phyloP scores from a whole-genome alignment of 2,888 invertebrate species.

The Brachyptera risi region DNA sequence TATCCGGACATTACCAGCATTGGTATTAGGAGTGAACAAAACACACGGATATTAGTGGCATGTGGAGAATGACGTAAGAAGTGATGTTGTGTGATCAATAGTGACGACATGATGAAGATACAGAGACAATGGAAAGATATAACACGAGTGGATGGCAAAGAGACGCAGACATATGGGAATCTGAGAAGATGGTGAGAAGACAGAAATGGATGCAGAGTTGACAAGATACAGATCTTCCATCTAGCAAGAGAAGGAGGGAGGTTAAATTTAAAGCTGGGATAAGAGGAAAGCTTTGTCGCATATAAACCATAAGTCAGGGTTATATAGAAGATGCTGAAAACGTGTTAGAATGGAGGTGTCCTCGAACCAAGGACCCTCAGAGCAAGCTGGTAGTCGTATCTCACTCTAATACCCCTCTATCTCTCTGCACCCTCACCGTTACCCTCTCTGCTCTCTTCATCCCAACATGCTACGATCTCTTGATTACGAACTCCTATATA shows the following conservation, averaged over 20 bases:
- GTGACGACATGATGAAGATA: too few species aligned
- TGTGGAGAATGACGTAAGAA: too few species aligned
- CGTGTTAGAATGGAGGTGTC: not conserved
- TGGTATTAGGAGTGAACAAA: too few species aligned
- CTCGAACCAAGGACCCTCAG: not conserved
- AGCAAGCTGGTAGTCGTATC: not conserved
- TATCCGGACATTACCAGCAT: too few species aligned
- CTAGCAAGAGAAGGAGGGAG: conserved; percentile 3
- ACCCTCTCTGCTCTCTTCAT: not conserved
- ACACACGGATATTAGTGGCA: too few species aligned
- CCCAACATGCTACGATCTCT: not conserved
- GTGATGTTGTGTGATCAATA: too few species aligned
- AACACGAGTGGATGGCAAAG: too few species aligned
- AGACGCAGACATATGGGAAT: conserved; percentile 6
- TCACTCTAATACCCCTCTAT: not conserved
- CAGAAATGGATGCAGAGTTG: not conserved
- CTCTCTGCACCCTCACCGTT: not conserved
- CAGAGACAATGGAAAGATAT: too few species aligned
- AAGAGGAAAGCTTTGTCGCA: conserved; percentile 8
- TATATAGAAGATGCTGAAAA: conserved; percentile 2
- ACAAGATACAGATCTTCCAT: not conserved
- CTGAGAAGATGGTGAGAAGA: not conserved
- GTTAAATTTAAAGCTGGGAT: conserved; percentile 19
- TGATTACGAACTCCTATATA: conserved; percentile 4
- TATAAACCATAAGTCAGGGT: conserved; percentile 15